Evolutionary conservation across 2,888 invertebrate species (phyloP).

Genomic region (Pherbina coryleti): DNA sequence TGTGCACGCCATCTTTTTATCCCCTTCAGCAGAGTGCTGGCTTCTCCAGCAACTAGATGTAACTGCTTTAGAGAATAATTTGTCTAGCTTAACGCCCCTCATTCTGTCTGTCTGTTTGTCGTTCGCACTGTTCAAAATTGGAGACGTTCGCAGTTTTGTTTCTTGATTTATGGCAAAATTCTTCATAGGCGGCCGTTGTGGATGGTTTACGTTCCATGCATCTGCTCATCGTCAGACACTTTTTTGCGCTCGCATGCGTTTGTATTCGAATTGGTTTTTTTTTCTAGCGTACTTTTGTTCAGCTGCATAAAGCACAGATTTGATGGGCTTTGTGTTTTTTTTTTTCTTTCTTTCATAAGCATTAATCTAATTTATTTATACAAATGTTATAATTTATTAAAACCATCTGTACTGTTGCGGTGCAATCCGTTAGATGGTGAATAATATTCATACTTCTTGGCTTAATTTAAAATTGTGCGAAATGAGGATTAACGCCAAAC

Average conservation of each 20-base stretch:
- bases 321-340: neutral
- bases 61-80: neutral
- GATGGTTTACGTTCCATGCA: conserved; percentile 59
- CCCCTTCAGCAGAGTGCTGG: conserved; percentile 24
- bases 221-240: conserved; percentile 25
- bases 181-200: conserved; percentile 65
- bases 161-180: conserved; percentile 61
- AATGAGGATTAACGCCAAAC: too few species aligned
- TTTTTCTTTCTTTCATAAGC: neutral
- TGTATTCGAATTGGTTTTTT: neutral
- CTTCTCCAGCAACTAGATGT: neutral
- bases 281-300: neutral
- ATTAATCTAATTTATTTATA: conserved; percentile 10
- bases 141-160: conserved; percentile 41
- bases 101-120: neutral
- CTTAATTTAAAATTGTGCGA: too few species aligned
- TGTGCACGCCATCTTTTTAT: conserved; percentile 35
- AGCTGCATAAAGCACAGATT: conserved; percentile 25
- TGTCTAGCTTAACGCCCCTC: neutral
- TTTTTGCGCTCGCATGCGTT: neutral
- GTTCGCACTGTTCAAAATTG: conserved; percentile 41
- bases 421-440: conserved; percentile 2
- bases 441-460: neutral
- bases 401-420: conserved; percentile 11
- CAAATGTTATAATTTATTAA: conserved; percentile 4